Conservation (phyloP, 2,797 vertebrate genomes). For the Scolopax rusticola region DNA sequence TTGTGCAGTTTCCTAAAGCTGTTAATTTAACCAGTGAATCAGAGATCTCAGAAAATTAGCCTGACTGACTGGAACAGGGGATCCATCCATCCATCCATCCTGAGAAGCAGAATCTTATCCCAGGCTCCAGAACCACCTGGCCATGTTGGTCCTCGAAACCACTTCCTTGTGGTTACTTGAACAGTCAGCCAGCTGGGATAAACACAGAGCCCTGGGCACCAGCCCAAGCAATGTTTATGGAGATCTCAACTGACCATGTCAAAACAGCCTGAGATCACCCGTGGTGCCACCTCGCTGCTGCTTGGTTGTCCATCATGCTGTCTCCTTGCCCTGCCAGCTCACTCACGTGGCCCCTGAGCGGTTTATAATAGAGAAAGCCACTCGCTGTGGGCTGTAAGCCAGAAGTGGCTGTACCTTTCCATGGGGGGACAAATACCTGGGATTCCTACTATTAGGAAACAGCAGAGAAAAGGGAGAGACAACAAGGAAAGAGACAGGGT, state of each 20-base stretch:
- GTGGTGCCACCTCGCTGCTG: background rate
- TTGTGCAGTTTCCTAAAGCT: background rate
- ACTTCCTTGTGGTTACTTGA: background rate
- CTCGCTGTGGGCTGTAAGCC: background rate
- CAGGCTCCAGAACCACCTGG: background rate
- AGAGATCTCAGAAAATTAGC: background rate
- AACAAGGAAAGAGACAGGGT: background rate
- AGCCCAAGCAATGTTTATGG: background rate
- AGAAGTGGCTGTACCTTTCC: background rate
- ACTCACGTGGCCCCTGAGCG: background rate
- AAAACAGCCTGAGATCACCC: background rate
- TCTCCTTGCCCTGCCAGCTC: background rate
- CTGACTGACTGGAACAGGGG: background rate
- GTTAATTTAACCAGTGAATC: background rate
- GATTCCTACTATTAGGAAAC: background rate
- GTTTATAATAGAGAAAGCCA: background rate
- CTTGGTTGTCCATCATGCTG: background rate
- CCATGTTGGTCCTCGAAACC: background rate
- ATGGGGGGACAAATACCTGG: background rate
- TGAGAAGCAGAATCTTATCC: background rate
- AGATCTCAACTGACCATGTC: background rate
- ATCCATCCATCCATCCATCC: background rate
- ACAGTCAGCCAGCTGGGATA: background rate
- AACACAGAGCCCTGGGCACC: background rate
- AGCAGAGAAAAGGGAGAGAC: background rate